Conservation (phyloP, 2,113 vertebrate species). For the Catharus minimus region DNA sequence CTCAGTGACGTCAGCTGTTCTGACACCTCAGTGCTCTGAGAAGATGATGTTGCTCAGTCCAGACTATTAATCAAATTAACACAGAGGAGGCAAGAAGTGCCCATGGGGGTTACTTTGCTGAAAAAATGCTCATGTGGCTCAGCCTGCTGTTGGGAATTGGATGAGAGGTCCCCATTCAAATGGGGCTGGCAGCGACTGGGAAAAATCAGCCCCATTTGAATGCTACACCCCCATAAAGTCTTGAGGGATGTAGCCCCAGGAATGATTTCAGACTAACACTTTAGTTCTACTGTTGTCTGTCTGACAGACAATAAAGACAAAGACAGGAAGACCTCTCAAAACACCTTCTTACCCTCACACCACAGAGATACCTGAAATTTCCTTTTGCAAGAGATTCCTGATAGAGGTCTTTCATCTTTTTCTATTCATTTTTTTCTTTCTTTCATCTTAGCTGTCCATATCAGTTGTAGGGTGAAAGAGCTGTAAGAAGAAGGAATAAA, state of each 20-base stretch:
- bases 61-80: background rate
- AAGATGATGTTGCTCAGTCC: background rate
- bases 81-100: background rate
- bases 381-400: background rate
- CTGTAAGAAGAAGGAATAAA: background rate
- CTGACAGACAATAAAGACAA: background rate
- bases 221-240: background rate
- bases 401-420: background rate
- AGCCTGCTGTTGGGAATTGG: background rate
- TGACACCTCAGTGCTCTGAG: background rate
- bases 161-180: background rate
- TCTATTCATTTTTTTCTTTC: background rate
- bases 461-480: background rate
- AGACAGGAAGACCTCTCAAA: background rate
- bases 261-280: background rate
- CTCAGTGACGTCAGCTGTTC: fast-evolving
- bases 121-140: background rate
- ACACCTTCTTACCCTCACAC: background rate
- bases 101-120: background rate
- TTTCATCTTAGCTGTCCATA: background rate
- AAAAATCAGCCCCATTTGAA: background rate
- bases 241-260: background rate
- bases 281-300: background rate
- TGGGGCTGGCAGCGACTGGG: background rate
- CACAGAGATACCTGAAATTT: background rate